Evolutionary conservation across 2,113 vertebrate genomes (phyloP), one percentile per base, ranked within the genome.

Genomic region (Tenrec ecaudatus): DNA sequence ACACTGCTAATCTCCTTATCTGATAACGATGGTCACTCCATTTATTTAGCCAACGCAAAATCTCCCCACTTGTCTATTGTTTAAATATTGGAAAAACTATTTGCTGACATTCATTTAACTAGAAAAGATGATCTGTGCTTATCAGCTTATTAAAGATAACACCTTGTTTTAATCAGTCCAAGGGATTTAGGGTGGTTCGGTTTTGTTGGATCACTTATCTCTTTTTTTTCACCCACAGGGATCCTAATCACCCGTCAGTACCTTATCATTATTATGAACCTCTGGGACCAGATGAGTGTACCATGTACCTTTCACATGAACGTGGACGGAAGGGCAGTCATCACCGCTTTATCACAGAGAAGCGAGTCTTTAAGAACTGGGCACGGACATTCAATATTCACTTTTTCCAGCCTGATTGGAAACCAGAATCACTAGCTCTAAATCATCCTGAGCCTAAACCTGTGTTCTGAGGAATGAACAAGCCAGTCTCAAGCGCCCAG

Each of bases 241-340:
- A 99, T 96, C 98, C 98, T 57, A 98, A 98, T 95, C 99, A 98
- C 93, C 98, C 96, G 40, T 99, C 99, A 1, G 99, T 99, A 94
- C 99, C 99, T 88, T 99, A 99, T 96, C 99, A 99, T 97, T 99
- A 99, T 96, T 99, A 99, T 0, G 99, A 99, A 93, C 99, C 99
- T 0, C 94, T 98, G 10, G 99, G 99, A 0, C 98, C 99, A 0
- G 99, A 99, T 1, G 99, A 99, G 95, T 99, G 99, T 92, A 99
- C 98, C 36, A 99, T 99, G 99, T 99, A 99, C 98, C 98, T 99
- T 40, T 99, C 99, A 25, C 99, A 99, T 0, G 99, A 99, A 98
- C 98, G 99, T 8, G 99, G 99, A 27, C 99, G 99, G 19, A 98
- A 99, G 79, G 99, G 99, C 90, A 99, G 99, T 94, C 99, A 99